A percentile compares a stretch with the other conserved stretches of the same genome.
These are phyloP conservation scores for Mesoligia furuncula DNA, from an alignment of 2,888 invertebrate species.

Conservation along the genomic window DNA sequence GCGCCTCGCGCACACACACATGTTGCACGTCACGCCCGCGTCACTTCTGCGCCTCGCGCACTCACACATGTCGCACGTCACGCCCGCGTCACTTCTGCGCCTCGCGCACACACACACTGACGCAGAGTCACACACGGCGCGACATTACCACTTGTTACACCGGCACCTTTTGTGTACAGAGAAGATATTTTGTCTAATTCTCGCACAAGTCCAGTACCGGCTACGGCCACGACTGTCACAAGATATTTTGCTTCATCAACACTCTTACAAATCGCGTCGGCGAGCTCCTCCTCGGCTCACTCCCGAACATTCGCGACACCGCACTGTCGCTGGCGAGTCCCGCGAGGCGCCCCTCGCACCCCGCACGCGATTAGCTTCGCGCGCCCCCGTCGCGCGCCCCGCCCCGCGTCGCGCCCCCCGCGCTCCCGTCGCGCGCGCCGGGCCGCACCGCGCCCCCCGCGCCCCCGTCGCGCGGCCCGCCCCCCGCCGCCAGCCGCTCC, in stretches of 20 bases:
- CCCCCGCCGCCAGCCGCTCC: constrained; percentile 83
- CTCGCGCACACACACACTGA: too few species aligned
- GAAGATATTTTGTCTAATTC: not conserved
- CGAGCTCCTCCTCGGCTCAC: not conserved
- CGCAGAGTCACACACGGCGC: not conserved
- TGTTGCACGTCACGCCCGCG: too few species aligned
- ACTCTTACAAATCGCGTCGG: not conserved
- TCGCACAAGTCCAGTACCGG: not conserved
- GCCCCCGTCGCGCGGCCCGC: constrained; percentile 50
- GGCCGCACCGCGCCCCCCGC: constrained; percentile 40
- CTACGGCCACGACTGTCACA: not conserved
- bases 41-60: too few species aligned
- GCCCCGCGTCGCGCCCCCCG: constrained; percentile 67
- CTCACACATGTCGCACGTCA: too few species aligned
- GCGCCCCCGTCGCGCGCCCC: constrained; percentile 66
- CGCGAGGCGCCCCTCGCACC: constrained; percentile 10
- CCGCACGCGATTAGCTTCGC: constrained; percentile 14
- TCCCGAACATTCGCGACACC: constrained; percentile 19
- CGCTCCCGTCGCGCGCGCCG: constrained; percentile 22
- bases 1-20: too few species aligned
- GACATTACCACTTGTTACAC: not conserved
- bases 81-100: too few species aligned
- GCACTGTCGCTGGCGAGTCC: constrained; percentile 17
- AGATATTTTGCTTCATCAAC: not conserved
- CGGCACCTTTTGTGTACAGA: not conserved